Base-by-base conservation (phyloP, 2,888 invertebrate genomes). In the Margaritifera margaritifera region DNA sequence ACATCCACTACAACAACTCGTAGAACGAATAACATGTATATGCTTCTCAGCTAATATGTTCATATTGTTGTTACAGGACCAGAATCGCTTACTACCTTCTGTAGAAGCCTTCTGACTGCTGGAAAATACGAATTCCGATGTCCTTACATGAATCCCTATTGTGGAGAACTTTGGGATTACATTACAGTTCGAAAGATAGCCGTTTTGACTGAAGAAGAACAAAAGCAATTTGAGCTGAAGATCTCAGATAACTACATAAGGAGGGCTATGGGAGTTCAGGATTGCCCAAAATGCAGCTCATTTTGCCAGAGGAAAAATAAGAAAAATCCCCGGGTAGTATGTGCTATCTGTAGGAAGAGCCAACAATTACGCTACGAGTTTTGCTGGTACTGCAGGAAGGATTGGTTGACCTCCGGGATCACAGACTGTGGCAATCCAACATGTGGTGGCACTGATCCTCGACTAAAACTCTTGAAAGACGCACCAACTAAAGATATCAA, bases 41-140 rank as follows among this genome's bases (percentile, higher is more conserved):
- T n/a, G n/a, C n/a, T n/a, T n/a, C n/a, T n/a, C n/a, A n/a, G n/a
- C n/a, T n/a, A n/a, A n/a, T n/a, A n/a, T n/a, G n/a, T n/a, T 6
- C 31, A 31, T 6, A 31, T 31, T 31, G 5, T 6, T 68, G 18
- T 67, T 61, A 20, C 31, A 80, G 80, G 80, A 27, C 79, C 80
- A 19, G 80, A 79, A 27, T 77, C 77, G 0, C 59, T 80, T 50
- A 80, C 79, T 19, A 72, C 78, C 1, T 80, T 58, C 50, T 79
- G 79, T 22, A 65, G 76, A 54, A 77, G 79, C 68, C 66, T 78
- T 11, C 60, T 80, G 19, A 50, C 65, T 1, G 66, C 68, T 27
- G 77, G 75, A 22, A 71, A 72, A 51, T 75, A 58, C 54, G 72
- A 78, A 53, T 78, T 80, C 27, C 53, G 71, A 5, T 79, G 80